These are phyloP conservation scores for Enteromius radiatus DNA, from an alignment of 2,797 vertebrate genomes.

Conservation along the genomic window DNA sequence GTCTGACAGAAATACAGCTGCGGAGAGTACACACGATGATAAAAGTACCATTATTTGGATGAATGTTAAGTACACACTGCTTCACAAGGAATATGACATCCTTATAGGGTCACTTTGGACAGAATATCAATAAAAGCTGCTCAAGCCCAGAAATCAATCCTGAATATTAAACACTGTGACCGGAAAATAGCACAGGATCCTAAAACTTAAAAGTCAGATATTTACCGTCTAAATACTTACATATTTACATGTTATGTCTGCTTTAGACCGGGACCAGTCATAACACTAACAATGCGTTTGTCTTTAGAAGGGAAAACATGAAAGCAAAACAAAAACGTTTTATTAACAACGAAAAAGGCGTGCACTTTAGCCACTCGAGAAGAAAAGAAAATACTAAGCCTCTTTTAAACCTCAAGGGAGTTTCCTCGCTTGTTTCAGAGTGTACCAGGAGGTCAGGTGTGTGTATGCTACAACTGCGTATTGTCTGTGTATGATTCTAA, in stretches of 20 bases:
- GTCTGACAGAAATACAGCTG: conserved; percentile 56
- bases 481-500: conserved; percentile 61
- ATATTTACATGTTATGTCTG: conserved; percentile 27
- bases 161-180: conserved; percentile 31
- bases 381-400: conserved; percentile 64
- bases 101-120: conserved; percentile 34
- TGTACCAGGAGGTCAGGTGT: conserved; percentile 70
- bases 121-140: conserved; percentile 30
- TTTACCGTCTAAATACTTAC: background rate
- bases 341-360: conserved; percentile 22
- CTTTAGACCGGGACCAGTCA: background rate
- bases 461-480: conserved; percentile 49
- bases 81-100: background rate
- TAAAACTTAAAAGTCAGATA: conserved; percentile 1
- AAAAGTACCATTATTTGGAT: conserved; percentile 43
- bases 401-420: conserved; percentile 60
- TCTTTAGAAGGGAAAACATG: conserved; percentile 17
- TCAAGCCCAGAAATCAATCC: conserved; percentile 17
- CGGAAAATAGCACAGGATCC: background rate
- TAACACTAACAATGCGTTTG: conserved; percentile 1
- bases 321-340: conserved; percentile 33
- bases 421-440: conserved; percentile 62
- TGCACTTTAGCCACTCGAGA: conserved; percentile 35
- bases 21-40: conserved; percentile 44
- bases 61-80: conserved; percentile 28